A percentile compares a stretch with the other conserved stretches of the same genome.
These are phyloP conservation scores for Amphipoea lucens DNA, from an alignment of 2,888 invertebrate genomes.

Conservation along the genomic window DNA sequence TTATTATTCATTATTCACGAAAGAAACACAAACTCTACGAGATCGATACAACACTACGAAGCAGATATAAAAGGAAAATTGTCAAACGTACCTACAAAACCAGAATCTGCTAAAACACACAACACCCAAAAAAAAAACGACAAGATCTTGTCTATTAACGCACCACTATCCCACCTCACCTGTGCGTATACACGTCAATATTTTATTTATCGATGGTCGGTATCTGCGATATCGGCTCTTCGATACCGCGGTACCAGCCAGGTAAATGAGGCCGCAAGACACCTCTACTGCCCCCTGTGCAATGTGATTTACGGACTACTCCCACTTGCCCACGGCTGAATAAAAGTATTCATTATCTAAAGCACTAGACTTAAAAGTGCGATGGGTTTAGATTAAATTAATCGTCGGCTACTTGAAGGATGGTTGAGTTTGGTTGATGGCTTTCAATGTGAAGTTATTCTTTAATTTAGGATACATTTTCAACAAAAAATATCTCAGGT, in stretches of 20 bases:
- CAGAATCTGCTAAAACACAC: background rate
- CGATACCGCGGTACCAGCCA: constrained; percentile 78
- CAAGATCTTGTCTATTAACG: constrained; percentile 37
- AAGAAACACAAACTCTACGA: background rate
- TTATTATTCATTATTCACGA: background rate
- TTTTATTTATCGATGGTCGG: constrained; percentile 85
- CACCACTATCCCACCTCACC: constrained; percentile 48
- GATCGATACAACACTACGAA: background rate
- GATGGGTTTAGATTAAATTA: constrained; percentile 50
- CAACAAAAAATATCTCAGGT: background rate
- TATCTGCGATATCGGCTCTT: constrained; percentile 83
- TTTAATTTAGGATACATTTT: background rate
- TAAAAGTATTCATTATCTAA: constrained; percentile 68
- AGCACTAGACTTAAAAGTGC: constrained; percentile 58
- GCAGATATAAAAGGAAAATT: background rate
- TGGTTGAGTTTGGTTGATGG: background rate
- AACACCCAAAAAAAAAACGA: background rate
- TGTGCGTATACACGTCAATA: constrained; percentile 82
- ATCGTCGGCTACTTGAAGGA: constrained; percentile 32
- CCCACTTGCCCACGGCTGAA: constrained; percentile 65
- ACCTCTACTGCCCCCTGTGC: constrained; percentile 66
- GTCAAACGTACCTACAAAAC: background rate
- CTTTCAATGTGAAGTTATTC: background rate
- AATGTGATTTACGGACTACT: constrained; percentile 75
- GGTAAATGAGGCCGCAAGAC: constrained; percentile 83